These are phyloP conservation scores for Motacilla alba DNA, from an alignment of 2,113 vertebrate genomes.

Conservation along the genomic window DNA sequence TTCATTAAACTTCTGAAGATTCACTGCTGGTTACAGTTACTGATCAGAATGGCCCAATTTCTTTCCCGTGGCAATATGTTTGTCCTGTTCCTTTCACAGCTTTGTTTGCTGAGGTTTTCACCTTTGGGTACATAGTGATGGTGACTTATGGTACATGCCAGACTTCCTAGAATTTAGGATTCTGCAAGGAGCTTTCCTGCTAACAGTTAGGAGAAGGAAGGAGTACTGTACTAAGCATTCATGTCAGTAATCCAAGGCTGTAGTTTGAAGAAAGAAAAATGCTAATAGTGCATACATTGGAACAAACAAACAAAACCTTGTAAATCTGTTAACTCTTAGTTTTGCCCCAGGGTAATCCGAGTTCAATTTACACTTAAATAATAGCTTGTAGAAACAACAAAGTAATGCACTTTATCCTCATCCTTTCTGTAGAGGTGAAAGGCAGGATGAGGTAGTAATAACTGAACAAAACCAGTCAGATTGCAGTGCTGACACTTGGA, in stretches of 20 bases:
- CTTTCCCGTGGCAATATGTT: neutral
- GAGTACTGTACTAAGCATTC: neutral
- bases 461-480: neutral
- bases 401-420: neutral
- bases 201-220: neutral
- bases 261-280: neutral
- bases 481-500: neutral
- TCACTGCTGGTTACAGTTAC: neutral
- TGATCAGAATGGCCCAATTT: neutral
- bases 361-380: neutral
- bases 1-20: neutral
- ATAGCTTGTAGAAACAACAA: neutral
- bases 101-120: neutral
- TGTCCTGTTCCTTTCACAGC: neutral
- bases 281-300: neutral
- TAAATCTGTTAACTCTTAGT: neutral
- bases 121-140: neutral
- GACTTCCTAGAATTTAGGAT: neutral
- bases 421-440: neutral
- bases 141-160: neutral
- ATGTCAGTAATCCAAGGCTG: rapidly evolving
- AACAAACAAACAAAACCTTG: neutral
- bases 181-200: neutral
- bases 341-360: neutral
- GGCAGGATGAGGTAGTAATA: neutral